These are phyloP conservation scores for Cercopithecus neglectus DNA, from an alignment of 2,797 vertebrate species.

Conservation along the genomic window DNA sequence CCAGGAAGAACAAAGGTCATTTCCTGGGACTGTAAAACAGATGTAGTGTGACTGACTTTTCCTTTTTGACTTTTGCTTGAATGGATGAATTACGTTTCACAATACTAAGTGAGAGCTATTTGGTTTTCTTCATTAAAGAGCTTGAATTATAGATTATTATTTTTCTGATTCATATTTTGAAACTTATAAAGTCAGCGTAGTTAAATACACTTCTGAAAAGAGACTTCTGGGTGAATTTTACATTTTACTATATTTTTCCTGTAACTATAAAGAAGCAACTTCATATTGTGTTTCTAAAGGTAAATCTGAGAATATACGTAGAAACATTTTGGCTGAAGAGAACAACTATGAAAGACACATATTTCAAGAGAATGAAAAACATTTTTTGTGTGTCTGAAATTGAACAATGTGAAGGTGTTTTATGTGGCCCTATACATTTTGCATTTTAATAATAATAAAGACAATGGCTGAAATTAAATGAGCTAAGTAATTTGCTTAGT, in stretches of 20 bases:
- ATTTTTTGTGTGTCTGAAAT: background rate
- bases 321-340: background rate
- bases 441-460: background rate
- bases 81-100: background rate
- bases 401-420: background rate
- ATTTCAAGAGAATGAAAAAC: background rate
- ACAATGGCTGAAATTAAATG: background rate
- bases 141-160: background rate
- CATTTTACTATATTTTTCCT: background rate
- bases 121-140: background rate
- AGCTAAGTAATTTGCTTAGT: background rate
- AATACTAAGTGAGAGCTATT: background rate
- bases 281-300: background rate
- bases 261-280: background rate
- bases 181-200: background rate
- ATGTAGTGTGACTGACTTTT: background rate
- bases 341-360: background rate
- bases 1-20: background rate
- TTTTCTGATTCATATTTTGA: background rate
- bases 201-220: background rate
- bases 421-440: background rate
- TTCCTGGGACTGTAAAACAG: background rate
- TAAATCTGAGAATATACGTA: background rate
- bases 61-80: background rate
- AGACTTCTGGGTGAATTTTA: background rate